Conservation (phyloP, 1,140 invertebrate genomes). For the Lasioglossum baleicum region DNA sequence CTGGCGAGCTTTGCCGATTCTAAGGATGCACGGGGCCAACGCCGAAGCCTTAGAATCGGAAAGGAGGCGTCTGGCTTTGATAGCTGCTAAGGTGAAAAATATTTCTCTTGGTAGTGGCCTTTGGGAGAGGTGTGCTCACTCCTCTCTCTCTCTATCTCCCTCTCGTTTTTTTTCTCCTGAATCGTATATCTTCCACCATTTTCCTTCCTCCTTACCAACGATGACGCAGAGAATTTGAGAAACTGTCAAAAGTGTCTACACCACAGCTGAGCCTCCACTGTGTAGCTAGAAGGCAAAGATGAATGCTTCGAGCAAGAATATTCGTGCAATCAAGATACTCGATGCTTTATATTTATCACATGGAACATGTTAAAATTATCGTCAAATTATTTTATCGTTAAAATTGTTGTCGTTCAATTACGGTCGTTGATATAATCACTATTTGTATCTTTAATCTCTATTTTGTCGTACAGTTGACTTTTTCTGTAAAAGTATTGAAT, state of each 20-base stretch:
- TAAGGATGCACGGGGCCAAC: conserved; percentile 26
- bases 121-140: background rate
- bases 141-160: too few species aligned
- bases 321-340: too few species aligned
- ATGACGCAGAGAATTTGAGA: background rate
- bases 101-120: conserved; percentile 22
- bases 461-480: too few species aligned
- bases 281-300: background rate
- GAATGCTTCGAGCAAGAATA: background rate
- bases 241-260: background rate
- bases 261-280: too few species aligned
- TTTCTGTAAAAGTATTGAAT: too few species aligned
- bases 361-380: too few species aligned
- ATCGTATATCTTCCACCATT: conserved; percentile 6
- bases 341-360: too few species aligned
- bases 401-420: too few species aligned
- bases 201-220: background rate
- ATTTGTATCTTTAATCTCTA: too few species aligned
- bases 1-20: conserved; percentile 11
- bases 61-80: conserved; percentile 30
- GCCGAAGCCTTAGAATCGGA: conserved; percentile 20
- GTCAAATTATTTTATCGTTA: too few species aligned
- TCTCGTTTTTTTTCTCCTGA: too few species aligned
- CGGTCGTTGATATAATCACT: too few species aligned
- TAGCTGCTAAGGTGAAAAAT: conserved; percentile 35